Percentiles rank a stretch among this genome's conserved stretches.
These are phyloP conservation scores for Otocyon megalotis DNA, from an alignment of 2,113 vertebrate genomes.

Conservation along the genomic window DNA sequence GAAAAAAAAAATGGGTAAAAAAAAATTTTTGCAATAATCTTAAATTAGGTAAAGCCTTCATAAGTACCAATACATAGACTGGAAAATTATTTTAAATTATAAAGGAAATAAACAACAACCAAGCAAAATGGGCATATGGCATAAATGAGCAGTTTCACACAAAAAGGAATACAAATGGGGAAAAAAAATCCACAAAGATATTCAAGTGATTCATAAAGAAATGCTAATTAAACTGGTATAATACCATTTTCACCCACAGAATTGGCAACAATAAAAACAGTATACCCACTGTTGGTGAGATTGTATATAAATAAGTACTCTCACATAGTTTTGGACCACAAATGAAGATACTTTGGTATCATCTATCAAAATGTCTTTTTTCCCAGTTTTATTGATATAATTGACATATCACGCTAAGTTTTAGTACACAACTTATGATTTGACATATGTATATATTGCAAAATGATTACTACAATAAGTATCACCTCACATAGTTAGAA, in stretches of 20 bases:
- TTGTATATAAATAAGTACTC: not conserved
- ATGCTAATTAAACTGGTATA: not conserved
- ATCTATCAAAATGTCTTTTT: slow-evolving; percentile 11
- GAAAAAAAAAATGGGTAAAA: not conserved
- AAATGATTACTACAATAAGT: not conserved
- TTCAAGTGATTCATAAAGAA: slow-evolving; percentile 35
- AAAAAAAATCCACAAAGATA: not conserved
- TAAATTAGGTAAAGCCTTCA: not conserved
- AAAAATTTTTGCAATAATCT: not conserved
- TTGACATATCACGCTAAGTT: not conserved
- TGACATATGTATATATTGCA: not conserved
- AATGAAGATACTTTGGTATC: not conserved
- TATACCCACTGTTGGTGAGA: not conserved
- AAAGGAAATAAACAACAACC: not conserved
- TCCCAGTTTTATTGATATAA: not conserved
- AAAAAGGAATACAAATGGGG: not conserved
- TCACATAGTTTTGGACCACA: not conserved
- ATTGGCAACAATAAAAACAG: not conserved
- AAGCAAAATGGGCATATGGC: not conserved
- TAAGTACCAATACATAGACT: not conserved
- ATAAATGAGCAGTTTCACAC: not conserved
- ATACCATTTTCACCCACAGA: slow-evolving; percentile 48
- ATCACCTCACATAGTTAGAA: not conserved
- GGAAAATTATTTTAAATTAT: not conserved
- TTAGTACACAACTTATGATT: not conserved